Base-by-base conservation (phyloP, 2,797 vertebrate genomes). In the Rhynchonycteris naso region DNA sequence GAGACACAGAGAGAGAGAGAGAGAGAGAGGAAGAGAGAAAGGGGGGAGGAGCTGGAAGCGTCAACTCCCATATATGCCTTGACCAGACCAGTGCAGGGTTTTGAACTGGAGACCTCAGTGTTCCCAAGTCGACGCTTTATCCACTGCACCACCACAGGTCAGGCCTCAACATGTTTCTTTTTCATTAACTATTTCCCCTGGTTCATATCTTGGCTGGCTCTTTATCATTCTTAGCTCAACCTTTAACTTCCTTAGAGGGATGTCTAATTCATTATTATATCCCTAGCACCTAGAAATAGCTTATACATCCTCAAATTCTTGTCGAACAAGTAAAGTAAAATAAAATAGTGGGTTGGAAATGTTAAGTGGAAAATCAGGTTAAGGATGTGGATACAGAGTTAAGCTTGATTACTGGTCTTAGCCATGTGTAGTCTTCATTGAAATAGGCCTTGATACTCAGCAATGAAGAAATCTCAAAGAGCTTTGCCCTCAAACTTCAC, bases 291-390 rank as follows among this genome's bases (percentile, higher is more conserved):
- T 71, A 65, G 43, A 59, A 91, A 65, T 22, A 68, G 54, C 30
- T 50, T 91, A 56, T 33, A 78, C 18, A 43, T 86, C 80, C 35
- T 83, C 33, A 91, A 58, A 66, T 88, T 28, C 19, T 85, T 87
- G 52, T 75, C 78, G 47, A 68, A 71, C 3, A 59, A 58, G 69
- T 87, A 59, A 54, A 69, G 47, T 58, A 26, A 88, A 85, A 80
- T 66, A 61, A n/a, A 59, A 66, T 68, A 35, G 54, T 61, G 28
- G 8, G 43, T 56, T 86, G 81, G 59, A 63, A 54, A 26, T 68
- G 4, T 68, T 68, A 90, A 63, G n/a, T 86, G 54, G 69, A 35
- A 95, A 90, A 28, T 22, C 81, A 90, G 22, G 11, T 83, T 88
- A 91, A 93, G 63, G 56, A 76, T 15, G 21, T 58, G 47, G 59